Percentiles rank a stretch among this genome's conserved stretches.
phyloP scores from a whole-genome alignment of 1,140 invertebrate genomes.

The Scaptomyza montana region DNA sequence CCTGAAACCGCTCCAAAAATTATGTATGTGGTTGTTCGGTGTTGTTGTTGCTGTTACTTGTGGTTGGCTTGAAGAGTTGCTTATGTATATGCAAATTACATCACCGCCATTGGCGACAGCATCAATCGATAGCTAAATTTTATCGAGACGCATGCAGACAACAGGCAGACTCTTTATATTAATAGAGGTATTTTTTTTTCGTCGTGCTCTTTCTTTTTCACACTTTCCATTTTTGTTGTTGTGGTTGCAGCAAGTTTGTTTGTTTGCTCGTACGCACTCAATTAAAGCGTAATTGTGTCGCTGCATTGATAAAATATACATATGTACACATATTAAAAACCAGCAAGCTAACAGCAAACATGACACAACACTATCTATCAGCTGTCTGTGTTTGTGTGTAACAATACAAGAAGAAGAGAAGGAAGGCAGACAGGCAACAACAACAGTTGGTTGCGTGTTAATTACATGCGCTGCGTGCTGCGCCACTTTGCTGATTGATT shows the following conservation, averaged over 20 bases:
- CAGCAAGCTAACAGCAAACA: slow-evolving; percentile 21
- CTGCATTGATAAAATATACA: slow-evolving; percentile 33
- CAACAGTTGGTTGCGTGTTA: slow-evolving; percentile 75
- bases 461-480: slow-evolving; percentile 50
- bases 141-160: slow-evolving; percentile 11
- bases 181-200: slow-evolving; percentile 7
- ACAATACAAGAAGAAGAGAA: slow-evolving; percentile 17
- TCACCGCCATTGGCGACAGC: slow-evolving; percentile 49
- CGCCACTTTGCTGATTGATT: slow-evolving; percentile 57
- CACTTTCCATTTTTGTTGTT: slow-evolving; percentile 51
- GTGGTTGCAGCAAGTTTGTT: slow-evolving; percentile 36
- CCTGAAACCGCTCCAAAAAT: slow-evolving; percentile 72
- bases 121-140: slow-evolving; percentile 41
- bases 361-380: slow-evolving; percentile 51
- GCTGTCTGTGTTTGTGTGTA: slow-evolving; percentile 24
- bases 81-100: slow-evolving; percentile 71
- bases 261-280: slow-evolving; percentile 53
- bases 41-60: slow-evolving; percentile 31
- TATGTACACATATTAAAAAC: neutral
- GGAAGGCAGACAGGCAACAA: slow-evolving; percentile 19
- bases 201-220: slow-evolving; percentile 42
- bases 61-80: too few species aligned
- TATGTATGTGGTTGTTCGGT: slow-evolving; percentile 54
- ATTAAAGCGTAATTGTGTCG: slow-evolving; percentile 73
- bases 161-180: neutral